Evolutionary conservation across 2,888 invertebrate genomes (phyloP), one percentile per base, ranked within the genome.

Genomic region (Diplolepis rosae): DNA sequence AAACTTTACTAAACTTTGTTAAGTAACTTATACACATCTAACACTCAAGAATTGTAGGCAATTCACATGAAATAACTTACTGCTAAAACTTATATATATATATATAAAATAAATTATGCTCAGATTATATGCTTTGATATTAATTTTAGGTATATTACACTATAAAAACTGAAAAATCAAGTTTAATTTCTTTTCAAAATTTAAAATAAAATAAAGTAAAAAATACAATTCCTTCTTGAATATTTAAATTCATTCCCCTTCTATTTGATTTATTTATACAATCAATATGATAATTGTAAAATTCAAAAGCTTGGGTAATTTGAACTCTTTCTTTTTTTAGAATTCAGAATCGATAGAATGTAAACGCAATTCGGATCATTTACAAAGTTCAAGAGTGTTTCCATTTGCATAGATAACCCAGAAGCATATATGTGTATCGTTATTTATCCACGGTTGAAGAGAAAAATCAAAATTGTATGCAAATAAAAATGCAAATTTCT

Each of bases 1-100:
- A 75, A 74, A 73, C 72, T 72, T 74, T 61, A 70, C 68, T 73
- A 48, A 68, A 66, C 69, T 66, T 39, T 27, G 61, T 61, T 61
- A 39, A 39, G n/a, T 22, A 56, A 18, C 35, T 56, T 56, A 24
- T 56, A 56, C 13, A 32, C n/a, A 39, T 13, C 35, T 35, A 61
- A 61, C 61, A 61, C 39, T 61, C 22, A 24, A 39, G 24, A 39
- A 4, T 35, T 11, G 35, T n/a, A 61, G 61, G 61, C 24, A 39
- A 61, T 61, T 61, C 61, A 27, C 61, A 24, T 61, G 39, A 61
- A 39, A 39, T 24, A 22, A 39, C 22, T 35, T 35, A 35, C 22
- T 39, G 13, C 61, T 24, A 13, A 54, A 13, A 54, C 11, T 54
- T 54, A 32, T 30, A 54, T 54, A 28, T 54, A 15, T 30, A 32